Conservation (phyloP, 2,113 vertebrate genomes). For the Ramphastos sulfuratus region DNA sequence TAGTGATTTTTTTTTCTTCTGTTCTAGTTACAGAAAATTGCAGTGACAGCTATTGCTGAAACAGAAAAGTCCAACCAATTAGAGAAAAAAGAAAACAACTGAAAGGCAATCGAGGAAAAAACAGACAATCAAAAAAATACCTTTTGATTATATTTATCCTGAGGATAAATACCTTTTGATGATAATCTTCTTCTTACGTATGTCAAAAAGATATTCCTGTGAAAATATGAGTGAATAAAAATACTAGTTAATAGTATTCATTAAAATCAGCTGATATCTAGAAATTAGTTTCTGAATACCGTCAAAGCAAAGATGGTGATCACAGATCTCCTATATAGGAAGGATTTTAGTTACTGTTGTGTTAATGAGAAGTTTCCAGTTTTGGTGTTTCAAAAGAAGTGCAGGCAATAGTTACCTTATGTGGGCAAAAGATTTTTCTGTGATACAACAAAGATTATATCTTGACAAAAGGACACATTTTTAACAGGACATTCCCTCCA, state of each 20-base stretch:
- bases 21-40: neutral
- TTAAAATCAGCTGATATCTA: neutral
- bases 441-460: neutral
- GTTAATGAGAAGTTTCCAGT: neutral
- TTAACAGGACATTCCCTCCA: neutral
- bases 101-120: neutral
- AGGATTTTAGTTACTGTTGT: neutral
- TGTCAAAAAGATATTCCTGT: neutral
- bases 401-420: neutral
- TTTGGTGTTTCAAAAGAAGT: neutral
- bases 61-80: neutral
- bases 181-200: neutral
- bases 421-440: neutral
- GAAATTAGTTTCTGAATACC: neutral
- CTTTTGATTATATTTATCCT: neutral
- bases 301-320: neutral
- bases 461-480: neutral
- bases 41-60: neutral
- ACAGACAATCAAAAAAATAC: too few relatives aligned
- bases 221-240: neutral
- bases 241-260: neutral
- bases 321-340: neutral
- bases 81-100: neutral
- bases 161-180: neutral
- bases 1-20: neutral